phyloP scores from a whole-genome alignment of 92 coral and sea anemone genomes.

The Siderastrea radians region DNA sequence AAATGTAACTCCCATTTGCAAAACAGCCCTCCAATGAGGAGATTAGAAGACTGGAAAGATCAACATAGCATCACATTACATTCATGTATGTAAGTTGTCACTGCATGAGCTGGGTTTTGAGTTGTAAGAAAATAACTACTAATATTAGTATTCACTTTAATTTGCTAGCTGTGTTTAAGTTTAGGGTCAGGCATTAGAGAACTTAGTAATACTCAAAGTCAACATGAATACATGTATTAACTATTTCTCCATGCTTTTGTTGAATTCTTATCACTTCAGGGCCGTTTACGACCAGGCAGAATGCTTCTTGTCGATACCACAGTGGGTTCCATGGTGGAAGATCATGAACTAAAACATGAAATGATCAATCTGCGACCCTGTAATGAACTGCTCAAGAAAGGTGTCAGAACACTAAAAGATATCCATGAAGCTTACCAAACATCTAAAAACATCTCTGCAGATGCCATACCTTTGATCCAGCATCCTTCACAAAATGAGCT shows the following conservation, averaged over 20 bases:
- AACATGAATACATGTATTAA: neutral
- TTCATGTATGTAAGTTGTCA: no score
- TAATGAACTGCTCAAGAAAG: conserved; percentile 73
- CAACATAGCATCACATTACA: no score
- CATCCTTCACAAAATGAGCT: conserved; percentile 58
- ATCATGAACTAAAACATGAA: conserved; percentile 85
- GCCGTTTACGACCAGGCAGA: conserved; percentile 94
- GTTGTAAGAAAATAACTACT: no score
- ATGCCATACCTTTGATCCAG: conserved; percentile 69
- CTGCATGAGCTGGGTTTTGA: no score
- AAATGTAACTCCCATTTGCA: no score
- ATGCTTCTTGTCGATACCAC: conserved; percentile 93
- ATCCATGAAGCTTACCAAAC: conserved; percentile 76
- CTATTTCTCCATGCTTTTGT: neutral
- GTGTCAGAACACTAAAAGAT: conserved; percentile 79
- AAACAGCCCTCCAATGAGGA: no score
- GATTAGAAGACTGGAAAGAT: no score
- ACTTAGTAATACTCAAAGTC: no score
- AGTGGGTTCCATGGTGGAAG: conserved; percentile 81
- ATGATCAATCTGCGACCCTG: conserved; percentile 87
- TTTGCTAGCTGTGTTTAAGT: no score
- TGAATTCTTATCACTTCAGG: conserved; percentile 33
- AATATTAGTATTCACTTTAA: no score
- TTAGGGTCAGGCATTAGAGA: no score
- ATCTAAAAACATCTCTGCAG: conserved; percentile 63